phyloP scores from a whole-genome alignment of 1,140 invertebrate species.

The Mesaphorura yosii region DNA sequence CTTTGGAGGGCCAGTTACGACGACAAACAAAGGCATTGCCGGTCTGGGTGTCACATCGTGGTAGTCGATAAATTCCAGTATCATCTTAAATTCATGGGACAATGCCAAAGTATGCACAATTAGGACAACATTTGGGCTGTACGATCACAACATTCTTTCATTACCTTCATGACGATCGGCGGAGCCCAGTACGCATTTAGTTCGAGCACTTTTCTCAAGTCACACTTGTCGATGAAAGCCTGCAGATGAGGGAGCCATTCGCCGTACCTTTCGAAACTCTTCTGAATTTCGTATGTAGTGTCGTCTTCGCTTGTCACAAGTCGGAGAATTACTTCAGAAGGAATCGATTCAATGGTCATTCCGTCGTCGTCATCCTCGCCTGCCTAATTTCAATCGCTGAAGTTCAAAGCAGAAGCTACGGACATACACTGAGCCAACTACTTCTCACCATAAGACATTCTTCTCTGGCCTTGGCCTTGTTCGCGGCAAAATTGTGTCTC shows the following conservation, averaged over 20 bases:
- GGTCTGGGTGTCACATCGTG: slow-evolving; percentile 10
- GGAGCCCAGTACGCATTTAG: slow-evolving; percentile 21
- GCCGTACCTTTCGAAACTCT: slow-evolving; percentile 14
- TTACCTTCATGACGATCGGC: slow-evolving; percentile 10
- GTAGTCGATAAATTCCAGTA: slow-evolving; percentile 9
- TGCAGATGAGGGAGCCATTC: slow-evolving; percentile 10
- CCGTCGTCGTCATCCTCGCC: slow-evolving; percentile 2
- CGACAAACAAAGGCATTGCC: slow-evolving; percentile 1
- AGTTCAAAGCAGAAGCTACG: not conserved
- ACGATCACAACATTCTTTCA: not conserved
- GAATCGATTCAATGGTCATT: not conserved
- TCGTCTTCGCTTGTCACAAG: slow-evolving; percentile 21
- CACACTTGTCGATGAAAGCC: slow-evolving; percentile 13
- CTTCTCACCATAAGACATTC: not conserved
- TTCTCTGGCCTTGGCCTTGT: not conserved
- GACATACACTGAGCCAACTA: not conserved
- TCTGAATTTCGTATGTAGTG: slow-evolving; percentile 11
- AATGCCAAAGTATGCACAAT: not conserved
- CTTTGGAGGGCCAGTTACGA: slow-evolving; percentile 16
- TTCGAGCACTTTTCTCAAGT: slow-evolving; percentile 19
- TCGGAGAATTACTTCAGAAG: slow-evolving; percentile 7
- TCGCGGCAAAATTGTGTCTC: too few species aligned
- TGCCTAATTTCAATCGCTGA: not conserved
- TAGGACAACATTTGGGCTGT: not conserved
- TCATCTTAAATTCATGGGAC: slow-evolving; percentile 13